These are phyloP conservation scores for Ifrita kowaldi DNA, from an alignment of 2,113 vertebrate genomes.

Conservation along the genomic window DNA sequence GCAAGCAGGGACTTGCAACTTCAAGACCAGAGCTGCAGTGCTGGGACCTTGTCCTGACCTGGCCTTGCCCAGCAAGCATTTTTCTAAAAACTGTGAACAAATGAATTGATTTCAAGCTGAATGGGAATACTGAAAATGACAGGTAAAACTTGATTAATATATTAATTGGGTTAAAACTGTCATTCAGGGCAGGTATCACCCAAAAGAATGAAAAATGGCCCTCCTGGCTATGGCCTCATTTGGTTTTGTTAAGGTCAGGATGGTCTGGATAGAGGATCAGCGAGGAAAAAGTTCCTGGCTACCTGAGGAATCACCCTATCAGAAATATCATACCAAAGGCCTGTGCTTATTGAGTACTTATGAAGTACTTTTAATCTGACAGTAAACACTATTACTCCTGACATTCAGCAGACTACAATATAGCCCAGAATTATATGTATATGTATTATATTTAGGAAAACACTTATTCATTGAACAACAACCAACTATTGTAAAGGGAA, in stretches of 20 bases:
- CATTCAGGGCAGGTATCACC: background rate
- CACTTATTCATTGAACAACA: background rate
- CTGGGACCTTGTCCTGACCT: background rate
- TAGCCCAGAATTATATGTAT: background rate
- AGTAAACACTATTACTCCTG: background rate
- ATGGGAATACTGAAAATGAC: background rate
- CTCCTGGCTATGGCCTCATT: background rate
- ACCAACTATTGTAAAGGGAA: background rate
- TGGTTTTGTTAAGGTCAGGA: background rate
- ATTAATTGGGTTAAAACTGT: background rate
- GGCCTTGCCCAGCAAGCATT: background rate
- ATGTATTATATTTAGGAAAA: background rate
- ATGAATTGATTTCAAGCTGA: background rate
- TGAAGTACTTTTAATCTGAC: background rate
- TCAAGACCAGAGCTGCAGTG: background rate
- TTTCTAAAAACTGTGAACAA: background rate
- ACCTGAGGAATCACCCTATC: background rate
- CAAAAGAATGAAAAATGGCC: background rate
- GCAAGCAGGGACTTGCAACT: background rate
- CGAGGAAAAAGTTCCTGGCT: background rate
- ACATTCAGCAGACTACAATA: background rate
- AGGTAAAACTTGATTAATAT: background rate
- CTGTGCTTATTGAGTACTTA: background rate
- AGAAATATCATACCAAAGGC: background rate
- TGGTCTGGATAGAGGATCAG: background rate